These are phyloP conservation scores for Pseudochirops corinnae DNA, from an alignment of 2,797 vertebrate species.

Conservation along the genomic window DNA sequence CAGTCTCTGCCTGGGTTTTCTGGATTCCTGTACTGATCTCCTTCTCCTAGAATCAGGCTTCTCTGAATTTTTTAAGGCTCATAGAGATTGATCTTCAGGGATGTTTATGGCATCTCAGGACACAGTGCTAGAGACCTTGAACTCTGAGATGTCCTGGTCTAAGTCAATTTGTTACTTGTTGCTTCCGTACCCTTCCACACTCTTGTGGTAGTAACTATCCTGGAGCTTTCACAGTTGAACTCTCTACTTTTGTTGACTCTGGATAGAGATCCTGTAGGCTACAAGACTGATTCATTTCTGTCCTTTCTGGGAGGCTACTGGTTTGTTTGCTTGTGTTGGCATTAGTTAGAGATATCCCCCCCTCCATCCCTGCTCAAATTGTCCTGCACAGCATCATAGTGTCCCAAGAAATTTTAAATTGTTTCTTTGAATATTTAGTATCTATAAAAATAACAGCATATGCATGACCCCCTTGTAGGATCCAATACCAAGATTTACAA, in stretches of 20 bases:
- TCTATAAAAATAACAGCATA: neutral
- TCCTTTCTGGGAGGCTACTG: neutral
- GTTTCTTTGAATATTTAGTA: neutral
- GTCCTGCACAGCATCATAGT: neutral
- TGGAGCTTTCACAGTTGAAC: neutral
- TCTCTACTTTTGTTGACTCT: neutral
- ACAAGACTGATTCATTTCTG: neutral
- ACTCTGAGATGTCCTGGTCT: neutral
- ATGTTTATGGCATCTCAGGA: neutral
- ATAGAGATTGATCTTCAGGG: neutral
- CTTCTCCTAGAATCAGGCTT: neutral
- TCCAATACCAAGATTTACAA: neutral
- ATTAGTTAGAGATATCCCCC: neutral
- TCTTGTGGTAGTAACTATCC: neutral
- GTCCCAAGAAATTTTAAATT: neutral
- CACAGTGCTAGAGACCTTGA: neutral
- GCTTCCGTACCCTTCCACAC: neutral
- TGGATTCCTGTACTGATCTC: neutral
- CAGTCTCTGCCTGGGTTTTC: neutral
- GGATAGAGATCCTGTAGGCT: neutral
- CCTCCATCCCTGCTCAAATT: neutral
- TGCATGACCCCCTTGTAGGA: neutral
- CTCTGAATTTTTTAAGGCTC: neutral
- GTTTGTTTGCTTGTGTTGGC: neutral
- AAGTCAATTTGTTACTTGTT: neutral